Evolutionary conservation across 2,113 vertebrate species (phyloP).

Genomic region (Pollimyrus isidori): DNA sequence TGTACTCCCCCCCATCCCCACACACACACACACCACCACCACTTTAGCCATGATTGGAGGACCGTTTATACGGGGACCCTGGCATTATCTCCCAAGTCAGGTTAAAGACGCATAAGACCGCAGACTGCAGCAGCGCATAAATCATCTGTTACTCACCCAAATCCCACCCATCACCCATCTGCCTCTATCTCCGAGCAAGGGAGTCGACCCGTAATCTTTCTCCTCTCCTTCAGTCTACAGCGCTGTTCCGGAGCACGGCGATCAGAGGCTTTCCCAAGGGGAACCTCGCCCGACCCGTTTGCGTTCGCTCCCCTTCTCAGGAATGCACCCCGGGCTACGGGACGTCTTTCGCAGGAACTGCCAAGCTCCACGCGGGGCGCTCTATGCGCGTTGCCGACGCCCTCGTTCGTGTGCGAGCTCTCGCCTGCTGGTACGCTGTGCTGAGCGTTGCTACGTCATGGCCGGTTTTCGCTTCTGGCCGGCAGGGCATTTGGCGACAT

Average conservation of each 20-base stretch:
- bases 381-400: not conserved
- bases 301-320: conserved; percentile 46
- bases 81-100: conserved; percentile 26
- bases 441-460: not conserved
- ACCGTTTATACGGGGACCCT: conserved; percentile 13
- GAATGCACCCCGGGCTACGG: conserved; percentile 54
- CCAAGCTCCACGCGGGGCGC: conserved; percentile 32
- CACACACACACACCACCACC: not conserved
- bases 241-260: not conserved
- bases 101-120: not conserved
- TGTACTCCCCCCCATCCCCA: not conserved
- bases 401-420: not conserved
- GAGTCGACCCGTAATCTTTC: conserved; percentile 17
- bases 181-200: conserved; percentile 23
- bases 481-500: not conserved
- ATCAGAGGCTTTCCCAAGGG: not conserved
- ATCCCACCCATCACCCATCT: conserved; percentile 22
- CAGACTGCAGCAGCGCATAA: not conserved
- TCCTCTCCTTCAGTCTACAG: not conserved
- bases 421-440: not conserved
- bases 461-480: not conserved
- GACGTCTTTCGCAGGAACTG: conserved; percentile 52
- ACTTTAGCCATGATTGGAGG: not conserved
- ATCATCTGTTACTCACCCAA: conserved; percentile 29
- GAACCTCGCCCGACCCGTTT: conserved; percentile 43